Conservation (phyloP, 2,797 vertebrate genomes). For the Lophius americanus region DNA sequence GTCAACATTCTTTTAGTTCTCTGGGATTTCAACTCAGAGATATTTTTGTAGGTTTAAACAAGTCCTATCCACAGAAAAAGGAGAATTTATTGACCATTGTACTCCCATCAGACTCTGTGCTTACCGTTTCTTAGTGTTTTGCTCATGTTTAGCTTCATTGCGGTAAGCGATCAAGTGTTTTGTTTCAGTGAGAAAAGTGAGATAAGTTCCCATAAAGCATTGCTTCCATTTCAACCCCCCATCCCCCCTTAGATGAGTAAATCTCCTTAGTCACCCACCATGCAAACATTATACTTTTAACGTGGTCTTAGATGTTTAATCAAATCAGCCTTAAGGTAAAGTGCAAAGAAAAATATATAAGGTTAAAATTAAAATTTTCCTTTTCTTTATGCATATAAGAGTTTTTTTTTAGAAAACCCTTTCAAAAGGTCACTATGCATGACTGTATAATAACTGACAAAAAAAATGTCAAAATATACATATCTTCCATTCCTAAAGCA, state of each 20-base stretch:
- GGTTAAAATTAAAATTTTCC: no score
- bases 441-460: no score
- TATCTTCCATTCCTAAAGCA: no score
- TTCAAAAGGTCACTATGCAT: no score
- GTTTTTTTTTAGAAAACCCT: no score
- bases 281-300: neutral
- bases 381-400: neutral
- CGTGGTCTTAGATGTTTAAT: no score
- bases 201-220: constrained; percentile 35
- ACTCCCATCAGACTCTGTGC: constrained; percentile 57
- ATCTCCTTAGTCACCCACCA: neutral
- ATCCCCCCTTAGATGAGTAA: neutral
- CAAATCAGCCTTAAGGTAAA: no score
- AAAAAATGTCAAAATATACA: no score
- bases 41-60: constrained; percentile 51
- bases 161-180: constrained; percentile 55
- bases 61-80: constrained; percentile 31
- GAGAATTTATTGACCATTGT: constrained; percentile 48
- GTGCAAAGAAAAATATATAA: no score
- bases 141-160: constrained; percentile 52
- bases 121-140: constrained; percentile 57
- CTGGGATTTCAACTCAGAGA: constrained; percentile 40
- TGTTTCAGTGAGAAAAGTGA: constrained; percentile 57
- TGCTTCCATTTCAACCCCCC: constrained; percentile 40
- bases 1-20: constrained; percentile 62